Evolutionary conservation across 2,797 vertebrate genomes (phyloP).

Genomic region (Microctenopoma lineatum): DNA sequence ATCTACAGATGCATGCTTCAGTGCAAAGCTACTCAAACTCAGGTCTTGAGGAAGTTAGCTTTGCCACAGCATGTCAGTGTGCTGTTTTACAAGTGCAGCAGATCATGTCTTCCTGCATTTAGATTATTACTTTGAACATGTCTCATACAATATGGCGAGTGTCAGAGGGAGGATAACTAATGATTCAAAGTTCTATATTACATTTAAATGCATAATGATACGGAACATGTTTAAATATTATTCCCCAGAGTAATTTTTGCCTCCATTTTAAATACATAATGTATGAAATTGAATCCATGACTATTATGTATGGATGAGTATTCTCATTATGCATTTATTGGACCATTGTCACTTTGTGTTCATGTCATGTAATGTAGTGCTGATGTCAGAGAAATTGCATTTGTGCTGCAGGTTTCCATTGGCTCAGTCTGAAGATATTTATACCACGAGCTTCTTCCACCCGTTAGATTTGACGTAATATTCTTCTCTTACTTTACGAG

Average conservation of each 20-base stretch:
- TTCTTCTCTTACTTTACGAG: constrained; percentile 59
- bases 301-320: no score
- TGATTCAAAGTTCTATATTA: constrained; percentile 21
- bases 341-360: constrained; percentile 27
- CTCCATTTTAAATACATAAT: constrained; percentile 24
- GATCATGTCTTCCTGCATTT: constrained; percentile 29
- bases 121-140: constrained; percentile 33
- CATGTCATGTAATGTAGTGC: constrained; percentile 7
- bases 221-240: constrained; percentile 26
- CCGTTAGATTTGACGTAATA: constrained; percentile 64
- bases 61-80: constrained; percentile 38
- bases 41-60: constrained; percentile 51
- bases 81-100: constrained; percentile 45
- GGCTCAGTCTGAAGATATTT: constrained; percentile 48
- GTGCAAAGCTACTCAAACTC: constrained; percentile 44
- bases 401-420: constrained; percentile 43
- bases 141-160: constrained; percentile 30
- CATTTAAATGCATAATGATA: constrained; percentile 11
- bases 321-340: constrained; percentile 24
- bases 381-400: constrained; percentile 37
- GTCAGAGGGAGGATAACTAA: constrained; percentile 38
- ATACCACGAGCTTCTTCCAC: constrained; percentile 34
- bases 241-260: background rate
- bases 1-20: constrained; percentile 69
- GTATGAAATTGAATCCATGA: constrained; percentile 15